Conservation (phyloP, 2,888 invertebrate genomes). For the Drosophila ustulata region DNA sequence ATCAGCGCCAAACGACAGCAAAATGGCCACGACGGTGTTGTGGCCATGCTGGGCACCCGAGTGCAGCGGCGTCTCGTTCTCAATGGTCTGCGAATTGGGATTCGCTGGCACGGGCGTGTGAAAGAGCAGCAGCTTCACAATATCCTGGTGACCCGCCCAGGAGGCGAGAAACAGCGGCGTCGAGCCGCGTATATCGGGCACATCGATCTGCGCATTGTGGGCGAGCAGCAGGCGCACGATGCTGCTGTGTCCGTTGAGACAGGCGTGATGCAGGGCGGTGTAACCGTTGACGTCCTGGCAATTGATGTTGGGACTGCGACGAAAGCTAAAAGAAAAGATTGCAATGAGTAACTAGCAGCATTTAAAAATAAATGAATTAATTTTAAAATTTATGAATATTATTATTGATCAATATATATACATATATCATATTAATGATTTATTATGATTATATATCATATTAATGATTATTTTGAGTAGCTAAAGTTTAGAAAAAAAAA, state of each 20-base stretch:
- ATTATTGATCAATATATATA: too few relatives aligned
- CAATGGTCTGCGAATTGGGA: slow-evolving; percentile 88
- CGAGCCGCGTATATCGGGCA: slow-evolving; percentile 95
- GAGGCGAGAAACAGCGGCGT: slow-evolving; percentile 97
- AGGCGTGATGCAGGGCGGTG: slow-evolving; percentile 96
- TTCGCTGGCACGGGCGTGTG: slow-evolving; percentile 92
- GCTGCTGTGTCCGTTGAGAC: slow-evolving; percentile 96
- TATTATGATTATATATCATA: too few relatives aligned
- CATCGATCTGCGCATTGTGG: slow-evolving; percentile 92
- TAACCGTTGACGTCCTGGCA: slow-evolving; percentile 97
- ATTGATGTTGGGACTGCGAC: slow-evolving; percentile 95
- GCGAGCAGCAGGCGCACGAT: slow-evolving; percentile 93
- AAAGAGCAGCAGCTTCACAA: slow-evolving; percentile 92
- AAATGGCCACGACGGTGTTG: slow-evolving; percentile 92
- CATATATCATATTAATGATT: too few relatives aligned
- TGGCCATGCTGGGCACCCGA: slow-evolving; percentile 97
- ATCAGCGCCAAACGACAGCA: slow-evolving; percentile 94
- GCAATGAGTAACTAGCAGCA: not conserved
- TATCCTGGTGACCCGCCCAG: slow-evolving; percentile 96
- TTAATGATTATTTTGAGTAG: too few relatives aligned
- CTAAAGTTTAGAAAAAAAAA: too few relatives aligned
- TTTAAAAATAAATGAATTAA: too few relatives aligned
- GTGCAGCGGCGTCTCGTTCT: slow-evolving; percentile 96
- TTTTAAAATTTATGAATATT: too few relatives aligned
- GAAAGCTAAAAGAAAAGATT: slow-evolving; percentile 87